A percentile compares a stretch with the other conserved stretches of the same genome.
These are phyloP conservation scores for Paradoxurus hermaphroditus DNA, from an alignment of 2,113 vertebrate genomes.

Conservation along the genomic window DNA sequence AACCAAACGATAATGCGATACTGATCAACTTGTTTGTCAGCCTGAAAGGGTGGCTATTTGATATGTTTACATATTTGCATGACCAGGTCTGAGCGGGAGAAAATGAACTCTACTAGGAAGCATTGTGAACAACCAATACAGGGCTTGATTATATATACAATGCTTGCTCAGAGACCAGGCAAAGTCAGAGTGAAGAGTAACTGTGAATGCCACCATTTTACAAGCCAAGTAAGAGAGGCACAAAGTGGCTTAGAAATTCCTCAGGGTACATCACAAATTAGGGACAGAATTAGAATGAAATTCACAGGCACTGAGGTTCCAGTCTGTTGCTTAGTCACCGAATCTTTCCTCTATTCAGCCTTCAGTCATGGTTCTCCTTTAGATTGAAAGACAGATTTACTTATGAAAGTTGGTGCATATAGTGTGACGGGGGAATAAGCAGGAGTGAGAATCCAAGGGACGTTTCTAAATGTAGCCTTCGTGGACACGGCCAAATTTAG, in stretches of 20 bases:
- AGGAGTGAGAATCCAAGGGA: not conserved
- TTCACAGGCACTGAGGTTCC: slow-evolving; percentile 22
- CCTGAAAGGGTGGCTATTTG: not conserved
- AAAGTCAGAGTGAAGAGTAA: not conserved
- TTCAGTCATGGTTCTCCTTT: slow-evolving; percentile 58
- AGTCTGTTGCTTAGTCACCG: slow-evolving; percentile 55
- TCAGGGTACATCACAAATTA: slow-evolving; percentile 12
- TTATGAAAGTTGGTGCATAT: slow-evolving; percentile 38
- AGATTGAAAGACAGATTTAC: slow-evolving; percentile 46
- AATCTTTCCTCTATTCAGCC: slow-evolving; percentile 28
- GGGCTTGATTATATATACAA: not conserved
- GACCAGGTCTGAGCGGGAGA: not conserved
- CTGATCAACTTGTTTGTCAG: not conserved
- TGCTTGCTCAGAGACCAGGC: not conserved
- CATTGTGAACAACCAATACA: not conserved
- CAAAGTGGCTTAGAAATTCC: slow-evolving; percentile 38
- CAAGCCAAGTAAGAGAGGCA: not conserved
- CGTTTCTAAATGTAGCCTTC: not conserved
- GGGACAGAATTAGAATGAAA: slow-evolving; percentile 37
- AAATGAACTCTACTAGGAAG: not conserved
- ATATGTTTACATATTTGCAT: not conserved
- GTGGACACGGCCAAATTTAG: not conserved
- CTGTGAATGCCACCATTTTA: not conserved
- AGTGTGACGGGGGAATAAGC: not conserved
- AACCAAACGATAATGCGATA: not conserved